phyloP scores from a whole-genome alignment of 92 coral and sea anemone species.

The Zoanthus sociatus region DNA sequence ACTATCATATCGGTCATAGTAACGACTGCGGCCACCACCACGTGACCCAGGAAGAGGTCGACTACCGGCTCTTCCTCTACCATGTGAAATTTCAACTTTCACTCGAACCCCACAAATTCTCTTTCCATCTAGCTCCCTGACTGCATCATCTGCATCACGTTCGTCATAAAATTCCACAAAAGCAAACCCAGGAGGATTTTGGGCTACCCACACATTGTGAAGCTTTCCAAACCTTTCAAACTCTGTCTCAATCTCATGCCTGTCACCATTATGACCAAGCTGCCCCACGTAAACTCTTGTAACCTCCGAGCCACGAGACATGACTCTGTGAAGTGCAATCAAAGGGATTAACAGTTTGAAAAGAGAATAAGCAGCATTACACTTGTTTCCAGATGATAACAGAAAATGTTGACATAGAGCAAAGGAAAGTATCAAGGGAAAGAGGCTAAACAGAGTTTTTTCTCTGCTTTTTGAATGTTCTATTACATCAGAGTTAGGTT shows the following conservation, averaged over 20 bases:
- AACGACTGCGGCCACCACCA: constrained; percentile 30
- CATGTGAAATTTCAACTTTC: constrained; percentile 82
- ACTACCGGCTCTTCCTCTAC: constrained; percentile 68
- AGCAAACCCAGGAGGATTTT: constrained; percentile 98
- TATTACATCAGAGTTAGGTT: too few relatives aligned
- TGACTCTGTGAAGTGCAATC: not conserved
- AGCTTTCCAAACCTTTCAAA: constrained; percentile 83
- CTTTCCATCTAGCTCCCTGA: constrained; percentile 75
- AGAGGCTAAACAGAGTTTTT: too few relatives aligned
- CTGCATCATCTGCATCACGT: constrained; percentile 95
- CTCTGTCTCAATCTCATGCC: constrained; percentile 81
- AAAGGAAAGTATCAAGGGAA: too few relatives aligned
- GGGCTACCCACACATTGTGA: constrained; percentile 97
- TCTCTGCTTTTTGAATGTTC: too few relatives aligned
- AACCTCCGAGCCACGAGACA: constrained; percentile 39
- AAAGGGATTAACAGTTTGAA: not conserved
- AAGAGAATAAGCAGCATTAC: too few relatives aligned
- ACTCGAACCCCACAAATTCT: constrained; percentile 83
- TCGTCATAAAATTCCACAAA: constrained; percentile 88
- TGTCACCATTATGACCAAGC: constrained; percentile 81
- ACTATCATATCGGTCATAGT: constrained; percentile 11
- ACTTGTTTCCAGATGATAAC: too few relatives aligned
- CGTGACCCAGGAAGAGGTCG: constrained; percentile 60
- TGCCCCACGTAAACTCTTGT: constrained; percentile 92
- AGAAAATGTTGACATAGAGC: too few relatives aligned